Percentiles rank a stretch among this genome's conserved stretches.
Evolutionary conservation across 2,888 invertebrate species (phyloP).

Genomic region (Asteroscopus sphinx): DNA sequence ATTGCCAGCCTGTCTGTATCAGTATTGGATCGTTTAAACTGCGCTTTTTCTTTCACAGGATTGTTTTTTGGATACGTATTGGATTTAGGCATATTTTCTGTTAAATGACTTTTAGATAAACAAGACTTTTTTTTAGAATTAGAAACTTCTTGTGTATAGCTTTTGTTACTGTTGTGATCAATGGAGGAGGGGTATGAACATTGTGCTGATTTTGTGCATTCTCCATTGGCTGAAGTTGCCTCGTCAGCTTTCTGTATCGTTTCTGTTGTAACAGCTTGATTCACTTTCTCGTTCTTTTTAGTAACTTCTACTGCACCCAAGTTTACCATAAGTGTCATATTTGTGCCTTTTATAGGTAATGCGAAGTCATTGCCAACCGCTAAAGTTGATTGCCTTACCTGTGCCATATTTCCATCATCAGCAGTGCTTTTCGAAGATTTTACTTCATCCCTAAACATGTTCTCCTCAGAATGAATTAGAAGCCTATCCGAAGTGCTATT

Average conservation of each 20-base stretch:
- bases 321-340: conserved; percentile 79
- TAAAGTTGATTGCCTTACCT: neutral
- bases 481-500: conserved; percentile 43
- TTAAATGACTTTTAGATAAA: conserved; percentile 6
- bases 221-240: conserved; percentile 69
- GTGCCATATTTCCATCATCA: neutral
- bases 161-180: conserved; percentile 31
- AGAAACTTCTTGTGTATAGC: neutral
- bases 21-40: conserved; percentile 71
- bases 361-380: conserved; percentile 60
- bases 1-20: conserved; percentile 55
- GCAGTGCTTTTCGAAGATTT: conserved; percentile 4
- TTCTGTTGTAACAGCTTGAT: conserved; percentile 66
- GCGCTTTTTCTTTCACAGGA: conserved; percentile 61
- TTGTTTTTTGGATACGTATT: conserved; percentile 72
- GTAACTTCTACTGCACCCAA: conserved; percentile 59
- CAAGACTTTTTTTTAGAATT: conserved; percentile 13
- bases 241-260: conserved; percentile 61
- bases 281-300: conserved; percentile 22
- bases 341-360: conserved; percentile 83
- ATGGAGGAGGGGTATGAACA: conserved; percentile 48
- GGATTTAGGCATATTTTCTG: conserved; percentile 34
- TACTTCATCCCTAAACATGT: conserved; percentile 4
- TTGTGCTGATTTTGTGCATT: conserved; percentile 76
- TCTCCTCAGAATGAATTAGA: conserved; percentile 22